Evolutionary conservation across 1,140 invertebrate genomes (phyloP).

Genomic region (Drosophila truncata): DNA sequence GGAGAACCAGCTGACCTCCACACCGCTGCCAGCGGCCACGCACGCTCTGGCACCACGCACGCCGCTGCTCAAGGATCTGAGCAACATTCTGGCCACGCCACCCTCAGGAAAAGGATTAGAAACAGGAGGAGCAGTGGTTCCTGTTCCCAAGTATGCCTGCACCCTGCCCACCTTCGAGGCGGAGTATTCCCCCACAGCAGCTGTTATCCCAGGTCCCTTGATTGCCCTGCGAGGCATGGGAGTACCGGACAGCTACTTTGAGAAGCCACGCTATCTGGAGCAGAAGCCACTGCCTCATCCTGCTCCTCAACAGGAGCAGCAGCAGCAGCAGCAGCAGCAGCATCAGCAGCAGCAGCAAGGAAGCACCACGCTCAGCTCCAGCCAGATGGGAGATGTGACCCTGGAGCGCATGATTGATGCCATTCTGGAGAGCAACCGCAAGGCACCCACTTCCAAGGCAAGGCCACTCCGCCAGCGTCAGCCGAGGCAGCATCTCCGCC

Average conservation of each 20-base stretch:
- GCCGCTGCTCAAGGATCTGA: slow-evolving; percentile 70
- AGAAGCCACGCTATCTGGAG: slow-evolving; percentile 79
- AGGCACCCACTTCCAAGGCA: slow-evolving; percentile 19
- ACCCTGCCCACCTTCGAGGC: slow-evolving; percentile 74
- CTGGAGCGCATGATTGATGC: slow-evolving; percentile 84
- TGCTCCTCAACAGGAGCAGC: slow-evolving; percentile 56
- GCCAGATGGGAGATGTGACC: slow-evolving; percentile 80
- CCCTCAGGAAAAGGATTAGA: neutral
- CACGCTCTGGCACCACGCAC: slow-evolving; percentile 30
- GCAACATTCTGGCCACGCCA: slow-evolving; percentile 3
- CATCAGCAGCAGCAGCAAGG: slow-evolving; percentile 8
- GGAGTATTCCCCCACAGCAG: slow-evolving; percentile 76
- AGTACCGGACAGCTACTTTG: slow-evolving; percentile 82
- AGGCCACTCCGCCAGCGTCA: slow-evolving; percentile 19
- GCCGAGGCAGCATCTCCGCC: slow-evolving; percentile 22
- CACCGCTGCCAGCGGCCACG: slow-evolving; percentile 70
- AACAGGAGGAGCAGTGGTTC: neutral
- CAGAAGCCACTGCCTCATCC: slow-evolving; percentile 34
- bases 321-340: slow-evolving; percentile 12
- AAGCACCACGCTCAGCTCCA: slow-evolving; percentile 63
- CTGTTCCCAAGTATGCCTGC: slow-evolving; percentile 49
- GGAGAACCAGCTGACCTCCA: slow-evolving; percentile 81
- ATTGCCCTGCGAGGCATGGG: slow-evolving; percentile 77
- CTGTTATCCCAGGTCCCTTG: slow-evolving; percentile 72
- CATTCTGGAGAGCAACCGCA: slow-evolving; percentile 78